Conservation (phyloP, 2,113 vertebrate genomes). For the Catharus minimus region DNA sequence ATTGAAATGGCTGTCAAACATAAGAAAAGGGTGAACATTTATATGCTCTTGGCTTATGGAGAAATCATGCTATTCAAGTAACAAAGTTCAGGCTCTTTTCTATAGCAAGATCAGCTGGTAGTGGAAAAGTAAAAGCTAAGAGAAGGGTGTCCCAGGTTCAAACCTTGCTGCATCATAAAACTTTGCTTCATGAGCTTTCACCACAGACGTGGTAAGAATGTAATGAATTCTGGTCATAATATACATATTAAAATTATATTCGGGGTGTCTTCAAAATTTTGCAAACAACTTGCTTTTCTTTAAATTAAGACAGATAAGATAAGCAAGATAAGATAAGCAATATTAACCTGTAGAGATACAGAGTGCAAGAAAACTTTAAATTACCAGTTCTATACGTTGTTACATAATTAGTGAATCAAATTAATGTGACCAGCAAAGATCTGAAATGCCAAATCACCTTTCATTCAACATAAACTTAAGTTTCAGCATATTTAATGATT, state of each 20-base stretch:
- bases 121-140: neutral
- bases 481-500: neutral
- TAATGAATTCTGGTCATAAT: neutral
- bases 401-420: neutral
- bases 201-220: neutral
- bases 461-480: neutral
- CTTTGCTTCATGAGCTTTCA: neutral
- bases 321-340: neutral
- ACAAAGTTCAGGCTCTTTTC: neutral
- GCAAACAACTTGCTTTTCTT: neutral
- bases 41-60: neutral
- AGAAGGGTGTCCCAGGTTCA: neutral
- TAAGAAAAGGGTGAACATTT: neutral
- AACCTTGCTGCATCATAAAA: neutral
- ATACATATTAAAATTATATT: neutral
- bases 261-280: neutral
- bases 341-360: neutral
- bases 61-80: neutral
- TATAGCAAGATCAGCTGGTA: neutral
- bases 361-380: neutral
- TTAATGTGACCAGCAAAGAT: neutral
- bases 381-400: neutral
- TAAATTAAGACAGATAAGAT: neutral
- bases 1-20: neutral
- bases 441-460: neutral